Conservation (phyloP, 2,797 vertebrate species). For the Phalanger gymnotis region DNA sequence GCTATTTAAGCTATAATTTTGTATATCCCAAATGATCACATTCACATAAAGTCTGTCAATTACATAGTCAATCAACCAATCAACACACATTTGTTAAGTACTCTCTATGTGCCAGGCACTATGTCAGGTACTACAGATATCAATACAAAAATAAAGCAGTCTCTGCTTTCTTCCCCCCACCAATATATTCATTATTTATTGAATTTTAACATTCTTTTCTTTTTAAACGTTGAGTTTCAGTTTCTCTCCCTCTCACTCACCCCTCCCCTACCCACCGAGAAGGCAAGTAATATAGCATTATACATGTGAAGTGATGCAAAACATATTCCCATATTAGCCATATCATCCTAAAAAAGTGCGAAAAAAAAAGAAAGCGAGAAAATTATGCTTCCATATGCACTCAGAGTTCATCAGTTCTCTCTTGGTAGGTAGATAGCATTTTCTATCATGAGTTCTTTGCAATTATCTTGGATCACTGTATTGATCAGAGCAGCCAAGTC, state of each 20-base stretch:
- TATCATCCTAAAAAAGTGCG: neutral
- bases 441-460: neutral
- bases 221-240: neutral
- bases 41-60: constrained; percentile 39
- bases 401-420: neutral
- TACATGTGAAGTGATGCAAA: neutral
- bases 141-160: neutral
- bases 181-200: neutral
- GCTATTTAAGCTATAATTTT: constrained; percentile 61
- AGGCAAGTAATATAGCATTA: neutral
- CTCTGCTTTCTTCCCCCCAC: neutral
- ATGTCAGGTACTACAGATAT: neutral
- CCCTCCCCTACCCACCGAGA: neutral
- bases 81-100: neutral
- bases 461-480: neutral
- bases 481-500: neutral
- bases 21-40: constrained; percentile 61
- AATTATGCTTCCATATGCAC: neutral
- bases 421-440: neutral
- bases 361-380: neutral
- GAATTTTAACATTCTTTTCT: neutral
- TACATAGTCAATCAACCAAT: constrained; percentile 20
- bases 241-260: neutral
- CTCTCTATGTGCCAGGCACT: neutral
- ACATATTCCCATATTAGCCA: neutral